A percentile compares a stretch with the other conserved stretches of the same genome.
Evolutionary conservation across 2,888 invertebrate species (phyloP).

Genomic region (Taenaris catops): DNA sequence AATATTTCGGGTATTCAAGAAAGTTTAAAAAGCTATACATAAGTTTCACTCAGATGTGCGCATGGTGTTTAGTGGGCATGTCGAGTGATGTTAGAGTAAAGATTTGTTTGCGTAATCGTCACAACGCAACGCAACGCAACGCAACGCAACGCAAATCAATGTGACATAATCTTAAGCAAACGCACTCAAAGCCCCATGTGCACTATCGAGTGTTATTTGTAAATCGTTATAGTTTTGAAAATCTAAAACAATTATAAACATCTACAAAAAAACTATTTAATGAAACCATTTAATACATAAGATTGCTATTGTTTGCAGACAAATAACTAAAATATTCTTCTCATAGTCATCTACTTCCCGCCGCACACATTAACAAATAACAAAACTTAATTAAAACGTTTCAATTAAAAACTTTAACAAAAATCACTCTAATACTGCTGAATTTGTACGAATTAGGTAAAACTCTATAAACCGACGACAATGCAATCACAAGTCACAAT

Average conservation of each 20-base stretch:
- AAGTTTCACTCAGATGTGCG: too few species aligned
- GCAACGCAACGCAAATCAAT: too few species aligned
- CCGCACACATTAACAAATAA: slow-evolving; percentile 67
- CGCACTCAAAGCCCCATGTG: background rate
- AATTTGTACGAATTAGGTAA: slow-evolving; percentile 77
- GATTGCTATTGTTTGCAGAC: slow-evolving; percentile 21
- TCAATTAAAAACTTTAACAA: slow-evolving; percentile 78
- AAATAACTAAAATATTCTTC: slow-evolving; percentile 19
- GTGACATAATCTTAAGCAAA: background rate
- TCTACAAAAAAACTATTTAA: slow-evolving; percentile 20
- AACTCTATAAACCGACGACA: slow-evolving; percentile 48
- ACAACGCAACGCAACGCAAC: too few species aligned
- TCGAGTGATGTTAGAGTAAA: too few species aligned
- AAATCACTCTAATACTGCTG: slow-evolving; percentile 79
- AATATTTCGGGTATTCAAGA: too few species aligned
- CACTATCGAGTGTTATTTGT: background rate
- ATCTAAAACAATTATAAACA: slow-evolving; percentile 14
- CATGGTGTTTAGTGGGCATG: too few species aligned
- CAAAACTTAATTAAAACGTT: slow-evolving; percentile 73
- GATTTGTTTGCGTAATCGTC: too few species aligned
- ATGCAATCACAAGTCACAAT: slow-evolving; percentile 55
- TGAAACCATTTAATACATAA: slow-evolving; percentile 19
- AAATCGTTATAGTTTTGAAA: slow-evolving; percentile 15
- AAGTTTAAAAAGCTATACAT: too few species aligned
- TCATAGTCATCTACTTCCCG: slow-evolving; percentile 27